These are phyloP conservation scores for Pectinophora gossypiella DNA, from an alignment of 1,140 invertebrate species.

Conservation along the genomic window DNA sequence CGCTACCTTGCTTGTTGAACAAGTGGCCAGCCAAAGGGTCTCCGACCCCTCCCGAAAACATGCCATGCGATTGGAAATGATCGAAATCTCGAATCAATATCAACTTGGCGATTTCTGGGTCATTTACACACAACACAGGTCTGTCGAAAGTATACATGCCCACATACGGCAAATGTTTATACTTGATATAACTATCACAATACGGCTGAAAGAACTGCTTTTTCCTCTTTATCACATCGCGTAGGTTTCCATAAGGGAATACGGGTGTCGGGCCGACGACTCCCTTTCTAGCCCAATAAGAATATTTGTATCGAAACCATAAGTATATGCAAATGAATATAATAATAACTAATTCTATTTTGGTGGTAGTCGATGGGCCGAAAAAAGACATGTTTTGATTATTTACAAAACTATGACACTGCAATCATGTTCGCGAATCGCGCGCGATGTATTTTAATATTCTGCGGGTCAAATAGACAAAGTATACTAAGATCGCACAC, in stretches of 20 bases:
- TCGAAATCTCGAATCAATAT: constrained; percentile 78
- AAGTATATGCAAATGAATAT: constrained; percentile 33
- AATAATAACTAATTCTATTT: constrained; percentile 16
- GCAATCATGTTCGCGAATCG: too few species aligned
- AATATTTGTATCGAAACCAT: constrained; percentile 62
- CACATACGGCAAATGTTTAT: constrained; percentile 54
- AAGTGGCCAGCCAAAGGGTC: constrained; percentile 75
- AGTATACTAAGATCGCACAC: not conserved
- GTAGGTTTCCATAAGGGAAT: constrained; percentile 70
- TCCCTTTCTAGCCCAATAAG: constrained; percentile 58
- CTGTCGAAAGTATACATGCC: constrained; percentile 67
- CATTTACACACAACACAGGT: constrained; percentile 62
- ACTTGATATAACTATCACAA: constrained; percentile 50
- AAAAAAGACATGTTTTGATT: constrained; percentile 7
- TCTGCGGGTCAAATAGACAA: too few species aligned
- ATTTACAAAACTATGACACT: constrained; percentile 21
- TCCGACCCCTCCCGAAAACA: constrained; percentile 69
- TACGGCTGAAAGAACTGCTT: constrained; percentile 60
- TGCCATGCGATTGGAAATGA: constrained; percentile 75
- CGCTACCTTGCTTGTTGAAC: constrained; percentile 63
- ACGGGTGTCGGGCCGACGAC: constrained; percentile 54
- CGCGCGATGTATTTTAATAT: too few species aligned
- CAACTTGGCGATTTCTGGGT: constrained; percentile 74
- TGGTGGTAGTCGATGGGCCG: not conserved
- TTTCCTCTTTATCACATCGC: constrained; percentile 51